Conservation (phyloP, 2,113 vertebrate species). For the Rousettus leschenaultii region DNA sequence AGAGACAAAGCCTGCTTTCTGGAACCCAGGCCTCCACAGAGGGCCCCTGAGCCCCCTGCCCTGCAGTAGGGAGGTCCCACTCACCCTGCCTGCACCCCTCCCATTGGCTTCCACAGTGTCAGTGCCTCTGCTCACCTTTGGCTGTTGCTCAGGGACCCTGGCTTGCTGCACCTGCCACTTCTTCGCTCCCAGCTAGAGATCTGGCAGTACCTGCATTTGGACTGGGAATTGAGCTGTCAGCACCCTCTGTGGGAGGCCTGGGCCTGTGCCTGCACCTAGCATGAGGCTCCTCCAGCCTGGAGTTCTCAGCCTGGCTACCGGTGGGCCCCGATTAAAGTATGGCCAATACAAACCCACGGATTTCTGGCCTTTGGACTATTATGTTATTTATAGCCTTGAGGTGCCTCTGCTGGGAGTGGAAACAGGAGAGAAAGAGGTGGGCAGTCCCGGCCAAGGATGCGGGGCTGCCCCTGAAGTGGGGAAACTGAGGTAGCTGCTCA, state of each 20-base stretch:
- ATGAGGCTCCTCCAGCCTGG: neutral
- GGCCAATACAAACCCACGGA: neutral
- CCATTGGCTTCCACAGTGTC: neutral
- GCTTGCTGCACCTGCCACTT: conserved; percentile 12
- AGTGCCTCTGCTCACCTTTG: neutral
- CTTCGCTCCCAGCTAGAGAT: neutral
- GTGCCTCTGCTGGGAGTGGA: neutral
- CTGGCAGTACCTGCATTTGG: neutral
- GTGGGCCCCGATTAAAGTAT: conserved; percentile 31
- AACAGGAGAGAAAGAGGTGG: neutral
- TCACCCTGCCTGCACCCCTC: neutral
- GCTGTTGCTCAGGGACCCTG: neutral
- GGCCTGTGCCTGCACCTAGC: neutral
- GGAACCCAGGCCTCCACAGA: fast-evolving
- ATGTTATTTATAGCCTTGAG: neutral
- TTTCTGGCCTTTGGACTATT: neutral
- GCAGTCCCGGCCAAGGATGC: neutral
- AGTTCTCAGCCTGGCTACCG: neutral
- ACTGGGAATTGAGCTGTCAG: conserved; percentile 54
- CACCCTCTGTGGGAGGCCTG: neutral
- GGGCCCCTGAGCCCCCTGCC: neutral
- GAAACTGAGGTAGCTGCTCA: neutral
- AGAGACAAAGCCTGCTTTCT: neutral
- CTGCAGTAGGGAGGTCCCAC: neutral
- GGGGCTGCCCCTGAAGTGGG: neutral